Conservation (phyloP, 2,888 invertebrate species). For the Zele albiditarsus region DNA sequence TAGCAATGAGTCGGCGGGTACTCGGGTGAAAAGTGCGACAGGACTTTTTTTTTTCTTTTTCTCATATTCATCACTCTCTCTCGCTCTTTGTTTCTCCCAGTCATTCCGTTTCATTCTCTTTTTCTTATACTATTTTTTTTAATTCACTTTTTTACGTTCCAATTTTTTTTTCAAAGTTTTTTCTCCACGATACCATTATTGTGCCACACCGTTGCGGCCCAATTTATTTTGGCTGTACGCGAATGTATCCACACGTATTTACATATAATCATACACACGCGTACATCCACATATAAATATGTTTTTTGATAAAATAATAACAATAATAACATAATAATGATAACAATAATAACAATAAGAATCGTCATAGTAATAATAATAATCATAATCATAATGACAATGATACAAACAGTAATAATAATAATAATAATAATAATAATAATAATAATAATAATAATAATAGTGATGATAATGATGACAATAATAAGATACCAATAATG, state of each 20-base stretch:
- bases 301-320: constrained; percentile 11
- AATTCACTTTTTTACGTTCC: neutral
- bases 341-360: too few species aligned
- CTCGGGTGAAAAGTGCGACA: constrained; percentile 40
- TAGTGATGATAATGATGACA: constrained; percentile 1
- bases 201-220: constrained; percentile 35
- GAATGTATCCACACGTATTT: constrained; percentile 39
- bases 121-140: constrained; percentile 15
- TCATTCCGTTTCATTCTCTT: constrained; percentile 34
- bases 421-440: neutral
- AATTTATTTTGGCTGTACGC: constrained; percentile 47
- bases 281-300: constrained; percentile 44
- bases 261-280: constrained; percentile 48
- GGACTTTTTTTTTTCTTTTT: constrained; percentile 32
- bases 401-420: constrained; percentile 12
- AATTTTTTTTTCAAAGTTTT: constrained; percentile 31
- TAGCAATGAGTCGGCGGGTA: constrained; percentile 39
- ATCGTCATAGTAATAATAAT: too few species aligned
- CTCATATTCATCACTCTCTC: constrained; percentile 11
- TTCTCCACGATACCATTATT: constrained; percentile 41
- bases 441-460: too few species aligned
- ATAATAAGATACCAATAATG: constrained; percentile 36
- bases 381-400: constrained; percentile 10
- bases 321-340: neutral
- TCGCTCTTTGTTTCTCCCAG: neutral